phyloP scores from a whole-genome alignment of 1,140 invertebrate genomes.

The Leptinotarsa defecta region DNA sequence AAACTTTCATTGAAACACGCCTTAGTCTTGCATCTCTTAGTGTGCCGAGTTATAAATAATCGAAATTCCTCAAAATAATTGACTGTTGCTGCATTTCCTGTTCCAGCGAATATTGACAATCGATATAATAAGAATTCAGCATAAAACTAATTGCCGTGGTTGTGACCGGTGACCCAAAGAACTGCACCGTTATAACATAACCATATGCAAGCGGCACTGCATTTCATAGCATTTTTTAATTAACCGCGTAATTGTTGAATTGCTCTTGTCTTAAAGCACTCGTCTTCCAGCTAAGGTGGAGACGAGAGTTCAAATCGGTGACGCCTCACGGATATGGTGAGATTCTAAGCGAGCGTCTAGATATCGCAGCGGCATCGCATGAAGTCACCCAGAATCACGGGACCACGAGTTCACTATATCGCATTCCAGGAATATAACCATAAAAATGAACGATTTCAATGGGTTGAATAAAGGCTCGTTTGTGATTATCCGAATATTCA shows the following conservation, averaged over 20 bases:
- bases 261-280: too few relatives aligned
- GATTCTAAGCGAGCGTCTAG: too few relatives aligned
- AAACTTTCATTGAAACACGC: not conserved
- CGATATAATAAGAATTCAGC: slow-evolving; percentile 6
- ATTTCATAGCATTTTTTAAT: slow-evolving; percentile 4
- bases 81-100: not conserved
- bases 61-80: not conserved
- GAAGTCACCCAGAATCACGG: too few relatives aligned
- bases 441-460: too few relatives aligned
- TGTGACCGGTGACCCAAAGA: slow-evolving; percentile 20
- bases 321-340: too few relatives aligned
- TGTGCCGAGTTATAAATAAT: not conserved
- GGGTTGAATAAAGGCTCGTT: too few relatives aligned
- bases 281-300: too few relatives aligned
- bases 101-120: not conserved
- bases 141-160: slow-evolving; percentile 8
- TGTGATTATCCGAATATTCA: too few relatives aligned
- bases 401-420: too few relatives aligned
- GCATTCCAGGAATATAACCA: too few relatives aligned
- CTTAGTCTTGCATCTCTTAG: not conserved
- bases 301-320: too few relatives aligned
- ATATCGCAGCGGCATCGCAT: too few relatives aligned
- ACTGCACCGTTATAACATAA: slow-evolving; percentile 18
- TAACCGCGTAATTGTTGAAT: not conserved
- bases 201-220: slow-evolving; percentile 13